phyloP scores from a whole-genome alignment of 2,113 vertebrate species.

The Neotoma lepida region DNA sequence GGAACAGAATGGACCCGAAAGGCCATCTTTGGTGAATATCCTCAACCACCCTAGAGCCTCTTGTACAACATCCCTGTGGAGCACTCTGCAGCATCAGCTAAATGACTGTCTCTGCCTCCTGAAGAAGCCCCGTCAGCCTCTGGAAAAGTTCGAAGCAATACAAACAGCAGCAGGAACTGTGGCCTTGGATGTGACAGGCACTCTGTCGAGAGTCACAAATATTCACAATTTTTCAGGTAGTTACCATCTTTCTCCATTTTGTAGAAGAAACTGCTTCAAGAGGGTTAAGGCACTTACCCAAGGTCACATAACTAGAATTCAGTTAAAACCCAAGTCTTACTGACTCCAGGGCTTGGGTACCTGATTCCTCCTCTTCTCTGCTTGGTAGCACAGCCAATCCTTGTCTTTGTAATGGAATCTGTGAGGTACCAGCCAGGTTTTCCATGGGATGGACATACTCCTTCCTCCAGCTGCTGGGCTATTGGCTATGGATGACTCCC shows the following conservation, averaged over 20 bases:
- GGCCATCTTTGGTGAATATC: slow-evolving; percentile 45
- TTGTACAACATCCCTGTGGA: not conserved
- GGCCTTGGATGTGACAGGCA: not conserved
- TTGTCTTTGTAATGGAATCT: not conserved
- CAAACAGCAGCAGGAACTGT: not conserved
- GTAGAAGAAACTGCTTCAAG: slow-evolving; percentile 24
- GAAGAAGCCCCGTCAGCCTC: not conserved
- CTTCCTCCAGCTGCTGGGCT: not conserved
- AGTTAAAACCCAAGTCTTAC: not conserved
- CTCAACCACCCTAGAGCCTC: not conserved
- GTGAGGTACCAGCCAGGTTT: too few species aligned
- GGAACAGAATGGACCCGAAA: slow-evolving; percentile 19
- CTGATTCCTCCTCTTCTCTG: not conserved
- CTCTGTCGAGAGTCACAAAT: not conserved
- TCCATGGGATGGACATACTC: not conserved
- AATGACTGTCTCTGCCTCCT: not conserved
- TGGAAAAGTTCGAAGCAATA: slow-evolving; percentile 45
- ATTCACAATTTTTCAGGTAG: not conserved
- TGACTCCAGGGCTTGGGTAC: not conserved
- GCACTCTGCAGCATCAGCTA: not conserved
- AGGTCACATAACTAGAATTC: not conserved
- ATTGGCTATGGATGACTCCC: not conserved
- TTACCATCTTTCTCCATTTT: not conserved
- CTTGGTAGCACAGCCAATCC: not conserved
- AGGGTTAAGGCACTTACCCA: not conserved